Evolutionary conservation across 2,797 vertebrate species (phyloP), one percentile per base, ranked within the genome.

Genomic region (Synanceia verrucosa): DNA sequence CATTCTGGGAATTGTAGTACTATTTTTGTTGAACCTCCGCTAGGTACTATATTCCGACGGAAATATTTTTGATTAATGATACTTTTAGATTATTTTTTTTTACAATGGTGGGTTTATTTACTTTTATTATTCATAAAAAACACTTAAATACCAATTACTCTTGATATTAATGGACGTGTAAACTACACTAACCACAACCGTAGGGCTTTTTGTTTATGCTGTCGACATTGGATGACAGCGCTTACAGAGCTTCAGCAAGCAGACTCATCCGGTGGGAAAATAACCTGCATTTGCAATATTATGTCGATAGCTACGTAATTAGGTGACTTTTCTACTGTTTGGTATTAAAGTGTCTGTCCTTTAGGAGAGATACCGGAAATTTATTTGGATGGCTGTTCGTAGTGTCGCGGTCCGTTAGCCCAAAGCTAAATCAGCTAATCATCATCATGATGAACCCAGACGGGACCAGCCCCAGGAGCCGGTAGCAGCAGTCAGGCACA

Each of bases 151-250:
- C 4, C 0, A 55, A 37, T 3, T 23, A 50, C 1, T 1, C 1
- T 1, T 18, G 2, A 44, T 9, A 11, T 43, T 1, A 9, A 2
- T 10, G 10, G 2, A 3, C 0, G 6, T 1, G 2, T 12, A 47
- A 87, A 95, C 92, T 93, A 92, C 92, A 93, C 12, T 86, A 82
- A 57, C 94, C 94, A 93, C 12, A 89, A 89, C 2, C 41, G 6
- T 0, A 3, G 31, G 57, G 69, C 9, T 23, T 58, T 19, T 37
- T 71, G 72, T 80, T 79, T 73, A 84, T 52, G 55, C 60, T 9
- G 79, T 77, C 79, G 71, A 72, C 43, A 18, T 65, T 39, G 56
- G 77, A 81, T 84, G 87, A 87, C 86, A 91, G 82, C 71, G 52
- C 74, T 55, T 53, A 79, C 73, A 50, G 77, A 80, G 82, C 62